Percentiles rank a stretch among this genome's conserved stretches.
Evolutionary conservation across 2,113 vertebrate species (phyloP).

Genomic region (Sinocyclocheilus rhinocerous): DNA sequence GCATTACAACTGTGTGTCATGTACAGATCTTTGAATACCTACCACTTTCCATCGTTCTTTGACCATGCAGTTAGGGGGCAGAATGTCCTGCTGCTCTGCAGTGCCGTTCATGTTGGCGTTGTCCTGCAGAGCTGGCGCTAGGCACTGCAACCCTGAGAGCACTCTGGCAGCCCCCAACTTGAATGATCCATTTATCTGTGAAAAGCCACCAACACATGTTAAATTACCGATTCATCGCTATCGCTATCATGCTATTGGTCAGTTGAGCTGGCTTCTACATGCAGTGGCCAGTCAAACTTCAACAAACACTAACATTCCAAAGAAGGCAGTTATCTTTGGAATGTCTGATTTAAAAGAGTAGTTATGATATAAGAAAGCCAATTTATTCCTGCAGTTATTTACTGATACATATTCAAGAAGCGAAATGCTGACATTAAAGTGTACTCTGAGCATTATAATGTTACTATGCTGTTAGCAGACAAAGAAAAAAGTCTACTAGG

Average conservation of each 20-base stretch:
- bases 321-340: constrained; percentile 30
- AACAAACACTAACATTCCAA: constrained; percentile 29
- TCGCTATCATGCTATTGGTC: constrained; percentile 1
- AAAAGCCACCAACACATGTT: constrained; percentile 48
- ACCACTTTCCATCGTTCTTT: constrained; percentile 99
- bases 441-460: neutral
- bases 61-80: constrained; percentile 97
- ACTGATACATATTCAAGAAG: constrained; percentile 14
- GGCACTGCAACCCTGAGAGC: constrained; percentile 92
- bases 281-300: constrained; percentile 32
- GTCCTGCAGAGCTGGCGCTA: constrained; percentile 93
- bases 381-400: neutral
- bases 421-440: constrained; percentile 29
- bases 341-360: constrained; percentile 15
- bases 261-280: constrained; percentile 37
- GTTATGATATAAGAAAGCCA: neutral
- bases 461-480: constrained; percentile 7
- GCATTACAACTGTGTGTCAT: neutral
- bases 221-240: neutral
- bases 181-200: constrained; percentile 96
- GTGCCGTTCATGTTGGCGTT: constrained; percentile 98
- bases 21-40: constrained; percentile 69
- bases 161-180: constrained; percentile 91
- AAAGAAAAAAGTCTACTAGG: constrained; percentile 18
- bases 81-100: constrained; percentile 95